Evolutionary conservation across 2,797 vertebrate species (phyloP).

Genomic region (Thaleichthys pacificus): DNA sequence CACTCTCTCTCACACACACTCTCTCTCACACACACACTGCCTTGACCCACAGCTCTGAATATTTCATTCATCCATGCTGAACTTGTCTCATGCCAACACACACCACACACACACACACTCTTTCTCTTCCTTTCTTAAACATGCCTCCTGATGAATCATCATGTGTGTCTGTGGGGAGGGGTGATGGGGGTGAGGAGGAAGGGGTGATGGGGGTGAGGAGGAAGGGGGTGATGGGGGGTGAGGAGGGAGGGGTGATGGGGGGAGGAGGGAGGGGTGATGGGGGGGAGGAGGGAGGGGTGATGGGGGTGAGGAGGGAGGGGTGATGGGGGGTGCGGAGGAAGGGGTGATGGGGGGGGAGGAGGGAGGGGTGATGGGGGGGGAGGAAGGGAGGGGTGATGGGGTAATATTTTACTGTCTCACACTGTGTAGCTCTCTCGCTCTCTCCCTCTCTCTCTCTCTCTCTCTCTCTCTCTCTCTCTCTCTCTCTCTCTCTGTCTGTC

Average conservation of each 20-base stretch:
- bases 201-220: too few species aligned
- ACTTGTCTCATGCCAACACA: not conserved
- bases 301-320: conserved; percentile 1
- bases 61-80: conserved; percentile 28
- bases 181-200: too few species aligned
- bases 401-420: too few species aligned
- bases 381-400: too few species aligned
- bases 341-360: not conserved
- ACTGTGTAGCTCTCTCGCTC: too few species aligned
- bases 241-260: conserved; percentile 13
- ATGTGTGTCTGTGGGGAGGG: too few species aligned
- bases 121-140: too few species aligned
- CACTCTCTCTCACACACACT: too few species aligned
- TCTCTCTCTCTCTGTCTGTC: not conserved
- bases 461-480: conserved; percentile 1
- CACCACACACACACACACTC: conserved; percentile 7
- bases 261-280: too few species aligned
- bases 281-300: not conserved
- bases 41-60: conserved; percentile 29
- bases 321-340: too few species aligned
- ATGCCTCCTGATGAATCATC: too few species aligned
- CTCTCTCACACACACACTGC: not conserved
- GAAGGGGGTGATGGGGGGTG: conserved; percentile 43
- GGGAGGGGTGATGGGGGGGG: not conserved
- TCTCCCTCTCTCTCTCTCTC: conserved; percentile 6